Base-by-base conservation (phyloP, 2,888 invertebrate genomes). In the Cryptus viduatorius region DNA sequence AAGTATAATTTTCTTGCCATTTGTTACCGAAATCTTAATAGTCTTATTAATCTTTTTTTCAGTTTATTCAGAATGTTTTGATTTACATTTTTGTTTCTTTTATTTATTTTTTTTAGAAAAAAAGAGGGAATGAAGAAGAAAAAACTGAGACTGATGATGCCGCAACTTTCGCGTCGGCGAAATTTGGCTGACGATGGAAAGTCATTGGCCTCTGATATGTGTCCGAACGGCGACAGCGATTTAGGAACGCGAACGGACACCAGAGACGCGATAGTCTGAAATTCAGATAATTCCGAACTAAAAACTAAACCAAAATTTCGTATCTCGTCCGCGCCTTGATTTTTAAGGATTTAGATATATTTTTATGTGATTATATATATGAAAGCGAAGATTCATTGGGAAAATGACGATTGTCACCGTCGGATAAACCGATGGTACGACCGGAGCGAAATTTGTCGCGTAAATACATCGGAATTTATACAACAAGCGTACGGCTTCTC, bases 161-260 rank as follows among this genome's bases (percentile, higher is more conserved):
- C 91, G 3, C 89, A 89, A 10, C 84, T 88, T 0, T 44, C 84
- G 8, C 87, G 83, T 19, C 83, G 82, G 31, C 86, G 82, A 64
- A 64, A 79, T 65, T 76, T 76, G 4, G 83, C 75, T 44, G 91
- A 92, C 0, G 92, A 92, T 76, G 84, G 79, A 37, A 91, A 89
- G 76, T 88, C 90, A 1, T 83, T 92, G 14, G 90, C 91, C 0
- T 79, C 90, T 14, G 90, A 91, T 24, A 92, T 92, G 92, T 91
- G 90, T 72, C 91, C 91, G 3, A 92, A 85, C 50, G 90, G 89
- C 12, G 64, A 88, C 1, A 90, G 83, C 50, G 89, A 91, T 48
- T 80, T 86, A 19, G 83, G 29, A 0, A 85, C 86, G 48, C 81
- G 77, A n/a, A 82, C 82, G 50, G 79, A 80, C 19, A 86, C 86